Percentiles rank a stretch among this genome's conserved stretches.
Evolutionary conservation across 2,888 invertebrate genomes (phyloP).

Genomic region (Saturnia pavonia): DNA sequence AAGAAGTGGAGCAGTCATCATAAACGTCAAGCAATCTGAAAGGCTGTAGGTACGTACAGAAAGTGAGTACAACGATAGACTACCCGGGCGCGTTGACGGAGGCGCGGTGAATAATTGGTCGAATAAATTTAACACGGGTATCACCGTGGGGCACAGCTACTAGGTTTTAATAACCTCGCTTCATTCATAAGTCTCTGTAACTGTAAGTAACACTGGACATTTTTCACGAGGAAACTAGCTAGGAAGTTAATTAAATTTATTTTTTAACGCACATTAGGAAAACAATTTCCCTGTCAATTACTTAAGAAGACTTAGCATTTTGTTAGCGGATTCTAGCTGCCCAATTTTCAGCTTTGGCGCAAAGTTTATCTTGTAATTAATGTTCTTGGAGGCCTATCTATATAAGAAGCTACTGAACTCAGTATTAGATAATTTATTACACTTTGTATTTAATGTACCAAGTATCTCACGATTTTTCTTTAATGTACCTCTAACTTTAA

Average conservation of each 20-base stretch:
- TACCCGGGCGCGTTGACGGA: no score
- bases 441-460: background rate
- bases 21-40: no score
- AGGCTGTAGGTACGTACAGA: no score
- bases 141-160: no score
- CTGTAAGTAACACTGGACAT: background rate
- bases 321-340: background rate
- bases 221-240: background rate
- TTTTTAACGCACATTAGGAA: background rate
- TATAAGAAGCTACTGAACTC: background rate
- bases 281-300: background rate
- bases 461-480: background rate
- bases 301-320: background rate
- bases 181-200: background rate
- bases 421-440: background rate
- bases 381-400: background rate
- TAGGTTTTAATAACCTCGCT: background rate
- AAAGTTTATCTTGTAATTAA: background rate
- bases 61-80: no score
- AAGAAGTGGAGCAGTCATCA: no score
- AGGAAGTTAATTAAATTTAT: background rate
- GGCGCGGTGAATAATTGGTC: no score
- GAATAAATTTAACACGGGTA: no score
- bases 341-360: background rate
- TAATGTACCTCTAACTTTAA: background rate